phyloP scores from a whole-genome alignment of 2,113 vertebrate species.

The Bubo scandiacus region DNA sequence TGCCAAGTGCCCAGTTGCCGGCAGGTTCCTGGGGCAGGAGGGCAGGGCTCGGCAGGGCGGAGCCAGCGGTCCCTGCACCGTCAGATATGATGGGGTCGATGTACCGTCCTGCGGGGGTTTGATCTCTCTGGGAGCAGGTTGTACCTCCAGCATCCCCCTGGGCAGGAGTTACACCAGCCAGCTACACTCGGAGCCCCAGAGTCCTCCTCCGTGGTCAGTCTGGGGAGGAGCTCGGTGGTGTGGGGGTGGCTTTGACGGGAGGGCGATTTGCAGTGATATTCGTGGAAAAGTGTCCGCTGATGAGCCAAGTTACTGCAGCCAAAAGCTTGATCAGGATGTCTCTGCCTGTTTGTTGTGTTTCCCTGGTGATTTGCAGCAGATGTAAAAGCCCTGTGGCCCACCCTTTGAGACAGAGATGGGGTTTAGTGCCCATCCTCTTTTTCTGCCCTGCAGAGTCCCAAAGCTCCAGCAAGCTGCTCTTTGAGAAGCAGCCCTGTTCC shows the following conservation, averaged over 20 bases:
- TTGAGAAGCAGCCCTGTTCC: background rate
- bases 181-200: fast-evolving
- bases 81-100: fast-evolving
- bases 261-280: too few relatives aligned
- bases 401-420: background rate
- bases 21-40: background rate
- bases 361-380: background rate
- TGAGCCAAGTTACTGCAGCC: fast-evolving
- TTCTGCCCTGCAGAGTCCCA: background rate
- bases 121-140: background rate
- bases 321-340: fast-evolving
- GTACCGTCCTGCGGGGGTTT: fast-evolving
- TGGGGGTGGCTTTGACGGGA: background rate
- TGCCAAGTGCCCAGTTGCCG: fast-evolving
- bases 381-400: background rate
- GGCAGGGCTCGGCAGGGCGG: background rate
- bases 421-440: background rate
- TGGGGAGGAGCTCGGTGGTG: background rate
- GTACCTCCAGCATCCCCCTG: background rate
- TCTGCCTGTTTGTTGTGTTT: fast-evolving
- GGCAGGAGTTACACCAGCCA: background rate
- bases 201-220: fast-evolving
- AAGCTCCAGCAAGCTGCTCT: background rate
- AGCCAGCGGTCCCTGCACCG: fast-evolving
- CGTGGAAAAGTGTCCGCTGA: fast-evolving